Conservation (phyloP, 2,797 vertebrate genomes). For the Crocodylus rhombifer region DNA sequence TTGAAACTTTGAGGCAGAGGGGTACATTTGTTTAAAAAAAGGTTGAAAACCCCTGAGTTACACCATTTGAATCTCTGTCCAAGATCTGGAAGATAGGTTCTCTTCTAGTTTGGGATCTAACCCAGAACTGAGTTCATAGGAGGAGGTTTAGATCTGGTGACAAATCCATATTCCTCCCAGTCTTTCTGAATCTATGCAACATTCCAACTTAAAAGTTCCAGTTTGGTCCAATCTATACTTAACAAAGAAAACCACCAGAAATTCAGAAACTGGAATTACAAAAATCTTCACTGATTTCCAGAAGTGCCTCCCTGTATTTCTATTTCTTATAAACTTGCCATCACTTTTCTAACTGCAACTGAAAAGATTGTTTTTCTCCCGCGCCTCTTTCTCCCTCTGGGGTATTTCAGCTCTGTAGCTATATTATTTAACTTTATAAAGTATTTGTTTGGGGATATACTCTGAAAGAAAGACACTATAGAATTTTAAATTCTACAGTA, state of each 20-base stretch:
- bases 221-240: neutral
- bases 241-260: neutral
- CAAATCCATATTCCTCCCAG: neutral
- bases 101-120: neutral
- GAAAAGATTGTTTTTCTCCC: conserved; percentile 12
- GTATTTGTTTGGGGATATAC: conserved; percentile 16
- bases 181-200: conserved; percentile 19
- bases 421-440: conserved; percentile 38
- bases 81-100: neutral
- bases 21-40: too few relatives aligned
- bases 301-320: neutral
- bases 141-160: neutral
- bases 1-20: too few relatives aligned
- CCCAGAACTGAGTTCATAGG: neutral
- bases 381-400: neutral
- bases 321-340: neutral
- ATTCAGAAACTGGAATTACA: conserved; percentile 8
- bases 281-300: neutral
- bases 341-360: neutral
- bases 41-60: neutral
- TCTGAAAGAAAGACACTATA: conserved; percentile 58
- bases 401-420: conserved; percentile 20
- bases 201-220: conserved; percentile 12
- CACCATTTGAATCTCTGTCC: neutral
- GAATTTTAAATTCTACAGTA: conserved; percentile 61